A percentile compares a stretch with the other conserved stretches of the same genome.
phyloP scores from a whole-genome alignment of 2,888 invertebrate species.

The Auanema sp. region DNA sequence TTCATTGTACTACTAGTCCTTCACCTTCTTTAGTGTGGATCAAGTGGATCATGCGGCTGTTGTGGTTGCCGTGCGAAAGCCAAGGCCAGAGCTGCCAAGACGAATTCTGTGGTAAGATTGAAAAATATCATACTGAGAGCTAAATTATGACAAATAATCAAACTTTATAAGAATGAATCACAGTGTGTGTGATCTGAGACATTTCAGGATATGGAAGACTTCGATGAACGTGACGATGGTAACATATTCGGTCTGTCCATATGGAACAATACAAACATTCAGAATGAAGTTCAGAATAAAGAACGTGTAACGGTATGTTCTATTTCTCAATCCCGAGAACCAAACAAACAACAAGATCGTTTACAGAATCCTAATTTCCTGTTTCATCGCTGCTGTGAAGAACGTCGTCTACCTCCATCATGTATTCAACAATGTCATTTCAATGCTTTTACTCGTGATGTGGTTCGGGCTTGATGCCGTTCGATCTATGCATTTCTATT shows the following conservation, averaged over 20 bases:
- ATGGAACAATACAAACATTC: constrained; percentile 37
- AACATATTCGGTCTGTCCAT: constrained; percentile 39
- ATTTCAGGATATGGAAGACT: constrained; percentile 14
- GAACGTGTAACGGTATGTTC: constrained; percentile 22
- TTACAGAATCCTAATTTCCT: constrained; percentile 40
- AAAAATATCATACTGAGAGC: background rate
- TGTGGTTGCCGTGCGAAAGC: constrained; percentile 39
- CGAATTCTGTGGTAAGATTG: constrained; percentile 2
- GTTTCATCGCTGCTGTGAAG: constrained; percentile 44
- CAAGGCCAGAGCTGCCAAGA: constrained; percentile 31
- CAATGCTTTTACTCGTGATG: constrained; percentile 32
- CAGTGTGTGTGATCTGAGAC: background rate
- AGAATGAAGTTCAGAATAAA: constrained; percentile 21
- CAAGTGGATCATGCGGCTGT: constrained; percentile 40
- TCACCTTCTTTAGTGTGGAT: constrained; percentile 23
- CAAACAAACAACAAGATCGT: background rate
- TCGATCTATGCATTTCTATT: background rate
- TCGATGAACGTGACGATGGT: constrained; percentile 32
- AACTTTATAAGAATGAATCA: background rate
- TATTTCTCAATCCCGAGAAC: background rate
- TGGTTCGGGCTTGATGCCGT: constrained; percentile 20
- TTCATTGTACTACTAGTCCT: background rate
- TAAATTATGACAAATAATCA: background rate
- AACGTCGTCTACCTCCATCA: constrained; percentile 32
- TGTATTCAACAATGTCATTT: constrained; percentile 43